Evolutionary conservation across 2,888 invertebrate species (phyloP), one percentile per base, ranked within the genome.

Genomic region (Drosophila koepferae): DNA sequence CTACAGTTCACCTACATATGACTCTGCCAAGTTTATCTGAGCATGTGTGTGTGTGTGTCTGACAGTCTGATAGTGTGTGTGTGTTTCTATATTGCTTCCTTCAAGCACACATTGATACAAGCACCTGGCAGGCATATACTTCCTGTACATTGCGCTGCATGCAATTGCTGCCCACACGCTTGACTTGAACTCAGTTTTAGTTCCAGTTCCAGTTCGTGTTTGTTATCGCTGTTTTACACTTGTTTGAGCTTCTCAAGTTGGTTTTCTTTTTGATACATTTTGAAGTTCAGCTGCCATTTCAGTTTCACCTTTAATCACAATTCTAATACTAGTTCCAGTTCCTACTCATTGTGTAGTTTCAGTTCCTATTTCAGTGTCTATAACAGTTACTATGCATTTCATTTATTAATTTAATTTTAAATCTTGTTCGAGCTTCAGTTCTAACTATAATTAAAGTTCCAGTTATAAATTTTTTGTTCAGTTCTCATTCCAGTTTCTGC

Each of bases 81-180:
- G 41, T 64, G 62, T 60, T 46, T 63, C 43, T 80, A 55, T 61
- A 23, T 62, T 61, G 55, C 67, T 67, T 67, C 60, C 69, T 77
- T 55, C 48, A 38, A 56, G 69, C 63, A 59, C 28, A 60, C 38
- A 56, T 20, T 56, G n/a, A 66, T 74, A 72, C 58, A 60, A 62
- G 63, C 56, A 68, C 56, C 81, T 67, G 72, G 83, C 64, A 65
- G 80, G 76, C 76, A 88, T 72, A 74, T 60, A 72, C 83, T 80
- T 88, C 74, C 86, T 78, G 89, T 72, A 72, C 86, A 76, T 67
- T 68, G 72, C 34, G 71, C 70, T 75, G 68, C 70, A 74, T 82
- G 74, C 74, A 63, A 16, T n/a, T 49, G 40, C 40, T 31, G 48
- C 23, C 16, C 58, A 12, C 58, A 44, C 38, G 38, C 28, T 28